phyloP scores from a whole-genome alignment of 2,113 vertebrate genomes.

The Saccopteryx bilineata region DNA sequence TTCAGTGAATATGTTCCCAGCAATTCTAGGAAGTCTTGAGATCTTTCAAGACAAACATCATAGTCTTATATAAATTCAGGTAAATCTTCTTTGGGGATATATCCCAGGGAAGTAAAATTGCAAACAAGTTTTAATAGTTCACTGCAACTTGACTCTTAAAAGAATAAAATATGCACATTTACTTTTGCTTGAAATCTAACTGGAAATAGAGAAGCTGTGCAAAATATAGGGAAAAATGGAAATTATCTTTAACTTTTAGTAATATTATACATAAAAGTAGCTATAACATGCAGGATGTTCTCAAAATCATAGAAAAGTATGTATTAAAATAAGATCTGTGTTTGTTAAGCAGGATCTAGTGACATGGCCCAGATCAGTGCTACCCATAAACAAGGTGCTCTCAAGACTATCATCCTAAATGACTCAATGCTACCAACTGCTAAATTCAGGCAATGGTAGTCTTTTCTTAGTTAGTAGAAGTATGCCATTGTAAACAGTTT shows the following conservation, averaged over 20 bases:
- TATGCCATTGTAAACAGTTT: not conserved
- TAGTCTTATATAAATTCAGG: slow-evolving; percentile 62
- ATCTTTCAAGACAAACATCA: slow-evolving; percentile 43
- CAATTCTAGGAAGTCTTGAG: slow-evolving; percentile 54
- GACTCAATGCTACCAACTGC: not conserved
- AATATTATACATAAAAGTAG: not conserved
- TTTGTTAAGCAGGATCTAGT: not conserved
- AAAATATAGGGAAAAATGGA: slow-evolving; percentile 50
- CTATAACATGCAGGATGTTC: not conserved
- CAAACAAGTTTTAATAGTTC: slow-evolving; percentile 70
- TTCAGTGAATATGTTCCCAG: slow-evolving; percentile 21
- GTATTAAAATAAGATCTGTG: not conserved
- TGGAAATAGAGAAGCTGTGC: not conserved
- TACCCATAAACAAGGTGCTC: not conserved
- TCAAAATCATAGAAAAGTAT: not conserved
- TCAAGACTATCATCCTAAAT: not conserved
- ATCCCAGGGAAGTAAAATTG: not conserved
- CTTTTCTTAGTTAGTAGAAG: not conserved
- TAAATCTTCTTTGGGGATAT: slow-evolving; percentile 36
- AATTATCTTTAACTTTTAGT: slow-evolving; percentile 18
- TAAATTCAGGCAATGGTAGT: not conserved
- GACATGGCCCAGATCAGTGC: not conserved
- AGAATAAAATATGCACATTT: slow-evolving; percentile 24
- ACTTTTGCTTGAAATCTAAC: slow-evolving; percentile 55
- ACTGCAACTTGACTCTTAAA: slow-evolving; percentile 48